These are phyloP conservation scores for Caenorhabditis uteleia DNA, from an alignment of 2,888 invertebrate genomes.

Conservation along the genomic window DNA sequence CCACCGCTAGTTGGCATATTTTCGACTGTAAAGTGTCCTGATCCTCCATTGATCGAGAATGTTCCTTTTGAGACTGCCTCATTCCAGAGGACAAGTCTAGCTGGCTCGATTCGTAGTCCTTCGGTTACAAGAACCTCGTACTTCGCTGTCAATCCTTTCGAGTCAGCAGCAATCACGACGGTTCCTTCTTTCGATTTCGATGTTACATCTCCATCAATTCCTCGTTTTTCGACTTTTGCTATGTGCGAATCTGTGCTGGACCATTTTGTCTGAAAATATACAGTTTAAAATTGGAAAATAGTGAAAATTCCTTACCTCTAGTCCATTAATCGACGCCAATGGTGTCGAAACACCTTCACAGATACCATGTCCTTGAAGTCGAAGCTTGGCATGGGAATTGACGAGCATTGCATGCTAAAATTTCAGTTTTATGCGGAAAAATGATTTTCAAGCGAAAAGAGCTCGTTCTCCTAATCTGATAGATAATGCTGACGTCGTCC, in stretches of 20 bases:
- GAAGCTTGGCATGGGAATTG: slow-evolving; percentile 17
- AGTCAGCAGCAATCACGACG: slow-evolving; percentile 18
- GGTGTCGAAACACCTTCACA: slow-evolving; percentile 27
- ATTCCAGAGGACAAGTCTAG: slow-evolving; percentile 54
- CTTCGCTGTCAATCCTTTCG: slow-evolving; percentile 21
- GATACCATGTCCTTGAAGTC: slow-evolving; percentile 38
- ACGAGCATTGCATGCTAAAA: slow-evolving; percentile 38
- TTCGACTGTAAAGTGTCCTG: slow-evolving; percentile 60
- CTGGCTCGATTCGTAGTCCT: slow-evolving; percentile 20
- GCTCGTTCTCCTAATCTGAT: neutral
- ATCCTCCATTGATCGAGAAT: slow-evolving; percentile 54
- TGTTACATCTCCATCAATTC: slow-evolving; percentile 8
- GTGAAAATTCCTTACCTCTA: slow-evolving; percentile 7
- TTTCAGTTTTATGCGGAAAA: neutral
- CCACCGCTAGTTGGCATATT: slow-evolving; percentile 4
- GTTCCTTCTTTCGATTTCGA: slow-evolving; percentile 23
- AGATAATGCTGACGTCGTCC: neutral
- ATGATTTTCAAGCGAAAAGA: neutral
- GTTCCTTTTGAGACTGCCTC: slow-evolving; percentile 42
- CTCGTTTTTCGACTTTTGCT: slow-evolving; percentile 9
- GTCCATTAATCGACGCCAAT: slow-evolving; percentile 42
- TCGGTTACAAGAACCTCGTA: slow-evolving; percentile 43
- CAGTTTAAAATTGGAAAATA: too few relatives aligned
- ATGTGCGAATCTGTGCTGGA: slow-evolving; percentile 12
- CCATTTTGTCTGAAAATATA: slow-evolving; percentile 31